These are phyloP conservation scores for Butastur rufipennis DNA, from an alignment of 2,113 vertebrate genomes.

Conservation along the genomic window DNA sequence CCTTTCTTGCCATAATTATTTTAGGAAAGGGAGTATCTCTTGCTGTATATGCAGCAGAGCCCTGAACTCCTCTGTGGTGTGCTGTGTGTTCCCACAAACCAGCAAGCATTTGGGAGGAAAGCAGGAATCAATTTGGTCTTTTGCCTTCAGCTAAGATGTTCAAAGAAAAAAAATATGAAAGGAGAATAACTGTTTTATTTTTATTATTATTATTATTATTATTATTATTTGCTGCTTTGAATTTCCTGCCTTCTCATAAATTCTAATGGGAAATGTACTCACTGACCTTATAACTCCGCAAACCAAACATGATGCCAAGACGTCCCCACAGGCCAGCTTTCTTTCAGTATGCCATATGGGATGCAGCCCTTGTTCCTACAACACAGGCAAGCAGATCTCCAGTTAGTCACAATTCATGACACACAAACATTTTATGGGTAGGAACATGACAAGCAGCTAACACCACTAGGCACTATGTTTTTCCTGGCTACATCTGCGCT, in stretches of 20 bases:
- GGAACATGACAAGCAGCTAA: background rate
- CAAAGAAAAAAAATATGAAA: background rate
- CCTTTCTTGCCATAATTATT: background rate
- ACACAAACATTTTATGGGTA: background rate
- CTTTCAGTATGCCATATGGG: background rate
- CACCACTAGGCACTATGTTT: background rate
- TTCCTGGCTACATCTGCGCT: slow-evolving; percentile 2
- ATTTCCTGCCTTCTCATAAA: slow-evolving; percentile 34
- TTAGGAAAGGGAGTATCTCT: background rate
- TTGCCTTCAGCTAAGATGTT: background rate
- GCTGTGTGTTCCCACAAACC: background rate
- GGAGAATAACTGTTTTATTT: background rate
- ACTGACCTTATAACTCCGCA: background rate
- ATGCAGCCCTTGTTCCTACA: background rate
- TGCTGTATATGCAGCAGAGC: background rate
- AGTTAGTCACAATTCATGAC: background rate
- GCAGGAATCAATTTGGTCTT: background rate
- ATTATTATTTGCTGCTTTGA: background rate
- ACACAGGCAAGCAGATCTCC: background rate
- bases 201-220: background rate
- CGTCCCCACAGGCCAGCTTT: background rate
- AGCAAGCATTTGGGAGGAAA: background rate
- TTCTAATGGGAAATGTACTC: background rate
- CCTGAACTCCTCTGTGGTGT: background rate
- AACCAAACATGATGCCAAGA: background rate